Evolutionary conservation across 2,888 invertebrate species (phyloP), one percentile per base, ranked within the genome.

Genomic region (Andrena trimmerana): DNA sequence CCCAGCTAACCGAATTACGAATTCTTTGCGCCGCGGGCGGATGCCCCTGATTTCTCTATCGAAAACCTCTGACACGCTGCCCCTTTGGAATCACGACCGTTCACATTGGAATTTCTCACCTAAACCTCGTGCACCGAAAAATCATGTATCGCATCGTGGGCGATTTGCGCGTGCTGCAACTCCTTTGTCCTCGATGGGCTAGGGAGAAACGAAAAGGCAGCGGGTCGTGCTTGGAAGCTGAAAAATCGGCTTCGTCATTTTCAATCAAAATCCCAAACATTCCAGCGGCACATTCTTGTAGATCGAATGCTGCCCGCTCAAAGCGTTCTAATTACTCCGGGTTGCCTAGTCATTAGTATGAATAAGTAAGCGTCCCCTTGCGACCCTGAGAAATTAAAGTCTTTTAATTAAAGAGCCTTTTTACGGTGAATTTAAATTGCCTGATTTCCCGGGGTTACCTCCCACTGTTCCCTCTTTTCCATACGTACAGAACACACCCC

Each of bases 371-470:
- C 84, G 78, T 82, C 81, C 83, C 76, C 71, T 71, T 69, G 86
- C 86, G 82, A 81, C 87, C 87, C 83, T 87, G 88, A 91, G 86
- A 86, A 92, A 93, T 92, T 92, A 90, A 91, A 91, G 89, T 90
- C 91, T 91, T 90, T 92, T 91, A 92, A 93, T 93, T 92, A 92
- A 91, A 91, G 88, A 88, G 87, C 88, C 89, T 90, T 91, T 92
- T 93, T 92, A 90, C 91, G 88, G 88, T 87, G 92, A 90, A 93
- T 93, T 92, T 92, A 92, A 93, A 93, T 93, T 92, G 91, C 92
- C 91, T 92, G 90, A 92, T 93, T 93, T 91, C 76, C 73, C 76
- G 63, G 75, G 86, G 89, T 85, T 83, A 71, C 81, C 70, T 81
- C 70, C 75, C 59, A 65, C 67, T 67, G 62, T 76, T 69, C 36